phyloP scores from a whole-genome alignment of 1,140 invertebrate genomes.

The Microplitis demolitor region DNA sequence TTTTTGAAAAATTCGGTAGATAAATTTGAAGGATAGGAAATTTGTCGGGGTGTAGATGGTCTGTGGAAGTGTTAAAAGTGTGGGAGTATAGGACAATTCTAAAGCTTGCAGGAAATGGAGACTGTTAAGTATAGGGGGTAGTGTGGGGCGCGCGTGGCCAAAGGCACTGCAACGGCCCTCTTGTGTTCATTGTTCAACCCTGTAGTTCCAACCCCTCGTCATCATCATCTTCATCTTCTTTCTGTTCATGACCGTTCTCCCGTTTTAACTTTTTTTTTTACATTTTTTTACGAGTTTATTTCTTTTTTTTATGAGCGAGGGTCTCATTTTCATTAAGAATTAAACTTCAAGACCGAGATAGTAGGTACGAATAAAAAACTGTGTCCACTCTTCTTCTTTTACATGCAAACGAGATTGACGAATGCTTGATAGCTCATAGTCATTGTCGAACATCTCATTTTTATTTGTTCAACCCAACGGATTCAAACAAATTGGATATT shows the following conservation, averaged over 20 bases:
- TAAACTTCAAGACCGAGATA: slow-evolving; percentile 46
- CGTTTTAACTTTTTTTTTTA: slow-evolving; percentile 40
- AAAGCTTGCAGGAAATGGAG: slow-evolving; percentile 38
- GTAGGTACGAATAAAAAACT: slow-evolving; percentile 35
- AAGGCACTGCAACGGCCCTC: slow-evolving; percentile 57
- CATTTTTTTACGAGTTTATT: too few relatives aligned
- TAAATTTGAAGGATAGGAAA: too few relatives aligned
- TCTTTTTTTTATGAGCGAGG: slow-evolving; percentile 19
- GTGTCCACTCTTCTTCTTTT: slow-evolving; percentile 47
- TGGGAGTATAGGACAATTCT: slow-evolving; percentile 45
- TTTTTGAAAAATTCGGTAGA: too few relatives aligned
- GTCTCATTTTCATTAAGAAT: slow-evolving; percentile 58
- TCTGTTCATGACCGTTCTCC: slow-evolving; percentile 48
- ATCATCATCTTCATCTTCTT: slow-evolving; percentile 44
- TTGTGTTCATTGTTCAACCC: slow-evolving; percentile 57
- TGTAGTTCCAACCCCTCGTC: slow-evolving; percentile 26
- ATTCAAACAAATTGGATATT: too few relatives aligned
- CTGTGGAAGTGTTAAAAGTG: too few relatives aligned
- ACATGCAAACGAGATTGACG: slow-evolving; percentile 50
- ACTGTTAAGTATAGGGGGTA: slow-evolving; percentile 51
- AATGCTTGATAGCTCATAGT: slow-evolving; percentile 31
- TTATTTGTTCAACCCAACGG: too few relatives aligned
- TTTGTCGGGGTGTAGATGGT: too few relatives aligned
- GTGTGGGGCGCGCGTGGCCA: slow-evolving; percentile 54
- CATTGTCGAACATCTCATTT: neutral